These are phyloP conservation scores for Aplochiton taeniatus DNA, from an alignment of 2,797 vertebrate species.

Conservation along the genomic window DNA sequence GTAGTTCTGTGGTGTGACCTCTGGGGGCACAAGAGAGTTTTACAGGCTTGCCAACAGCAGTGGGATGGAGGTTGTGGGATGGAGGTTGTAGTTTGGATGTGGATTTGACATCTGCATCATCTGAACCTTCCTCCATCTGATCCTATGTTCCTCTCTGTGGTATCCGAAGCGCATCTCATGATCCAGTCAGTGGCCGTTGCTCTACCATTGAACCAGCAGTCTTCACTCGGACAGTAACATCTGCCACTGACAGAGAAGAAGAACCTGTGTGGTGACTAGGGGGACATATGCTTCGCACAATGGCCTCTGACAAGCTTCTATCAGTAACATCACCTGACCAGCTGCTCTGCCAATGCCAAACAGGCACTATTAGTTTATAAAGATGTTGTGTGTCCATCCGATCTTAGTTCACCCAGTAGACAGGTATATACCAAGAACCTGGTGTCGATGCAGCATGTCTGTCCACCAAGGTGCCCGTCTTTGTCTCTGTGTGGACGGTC, in stretches of 20 bases:
- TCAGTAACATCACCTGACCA: conserved; percentile 60
- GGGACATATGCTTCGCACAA: conserved; percentile 51
- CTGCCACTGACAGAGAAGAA: conserved; percentile 43
- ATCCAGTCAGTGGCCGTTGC: conserved; percentile 5
- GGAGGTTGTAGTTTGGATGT: conserved; percentile 29
- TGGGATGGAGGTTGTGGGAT: conserved; percentile 52
- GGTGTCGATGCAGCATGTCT: neutral
- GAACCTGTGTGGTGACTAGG: conserved; percentile 41
- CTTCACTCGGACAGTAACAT: conserved; percentile 56
- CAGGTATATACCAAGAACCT: neutral
- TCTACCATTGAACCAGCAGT: conserved; percentile 63
- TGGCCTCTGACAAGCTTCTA: conserved; percentile 45
- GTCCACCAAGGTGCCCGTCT: neutral
- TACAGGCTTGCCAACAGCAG: conserved; percentile 50
- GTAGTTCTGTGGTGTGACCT: conserved; percentile 64
- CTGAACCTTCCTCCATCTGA: conserved; percentile 39
- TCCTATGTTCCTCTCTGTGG: conserved; percentile 29
- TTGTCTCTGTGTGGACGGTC: conserved; percentile 56
- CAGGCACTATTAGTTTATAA: conserved; percentile 63
- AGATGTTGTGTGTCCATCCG: conserved; percentile 47
- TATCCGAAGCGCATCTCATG: conserved; percentile 5
- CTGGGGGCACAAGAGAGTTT: conserved; percentile 52
- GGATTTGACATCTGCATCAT: conserved; percentile 45
- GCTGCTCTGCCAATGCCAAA: conserved; percentile 57
- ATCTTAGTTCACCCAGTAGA: conserved; percentile 19